Percentiles rank a stretch among this genome's conserved stretches.
Evolutionary conservation across 2,888 invertebrate genomes (phyloP).

Genomic region (Prosopocoilus inquinatus): DNA sequence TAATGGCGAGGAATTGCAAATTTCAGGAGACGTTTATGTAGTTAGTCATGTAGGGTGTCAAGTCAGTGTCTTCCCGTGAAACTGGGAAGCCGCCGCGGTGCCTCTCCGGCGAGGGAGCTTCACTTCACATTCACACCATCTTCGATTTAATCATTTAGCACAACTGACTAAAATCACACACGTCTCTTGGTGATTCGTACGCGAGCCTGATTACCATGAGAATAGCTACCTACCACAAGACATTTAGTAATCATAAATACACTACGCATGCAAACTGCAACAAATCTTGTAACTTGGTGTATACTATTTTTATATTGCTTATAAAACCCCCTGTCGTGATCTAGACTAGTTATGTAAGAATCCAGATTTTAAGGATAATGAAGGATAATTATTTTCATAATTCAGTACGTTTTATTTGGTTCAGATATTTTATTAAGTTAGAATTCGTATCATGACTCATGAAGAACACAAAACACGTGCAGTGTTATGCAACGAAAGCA

Average conservation of each 20-base stretch:
- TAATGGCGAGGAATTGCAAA: slow-evolving; percentile 7
- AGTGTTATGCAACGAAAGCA: too few relatives aligned
- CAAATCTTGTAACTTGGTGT: too few relatives aligned
- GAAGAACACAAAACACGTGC: too few relatives aligned
- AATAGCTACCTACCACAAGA: neutral
- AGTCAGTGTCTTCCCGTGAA: slow-evolving; percentile 3
- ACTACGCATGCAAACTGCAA: too few relatives aligned
- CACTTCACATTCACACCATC: neutral
- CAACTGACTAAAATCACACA: neutral
- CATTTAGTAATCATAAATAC: neutral
- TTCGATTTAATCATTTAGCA: slow-evolving; percentile 1
- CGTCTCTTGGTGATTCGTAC: neutral
- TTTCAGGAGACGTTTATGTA: slow-evolving; percentile 3
- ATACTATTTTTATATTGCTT: too few relatives aligned
- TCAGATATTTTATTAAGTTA: too few relatives aligned
- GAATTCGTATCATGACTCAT: too few relatives aligned
- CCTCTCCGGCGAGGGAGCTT: neutral
- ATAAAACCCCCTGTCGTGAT: too few relatives aligned
- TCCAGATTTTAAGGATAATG: too few relatives aligned
- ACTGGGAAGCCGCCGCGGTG: neutral
- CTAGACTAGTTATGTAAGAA: too few relatives aligned
- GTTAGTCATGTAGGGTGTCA: slow-evolving; percentile 7
- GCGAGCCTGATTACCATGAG: neutral
- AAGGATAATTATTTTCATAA: too few relatives aligned
- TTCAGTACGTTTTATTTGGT: too few relatives aligned